Evolutionary conservation across 2,797 vertebrate genomes (phyloP).

Genomic region (Agapornis canus): DNA sequence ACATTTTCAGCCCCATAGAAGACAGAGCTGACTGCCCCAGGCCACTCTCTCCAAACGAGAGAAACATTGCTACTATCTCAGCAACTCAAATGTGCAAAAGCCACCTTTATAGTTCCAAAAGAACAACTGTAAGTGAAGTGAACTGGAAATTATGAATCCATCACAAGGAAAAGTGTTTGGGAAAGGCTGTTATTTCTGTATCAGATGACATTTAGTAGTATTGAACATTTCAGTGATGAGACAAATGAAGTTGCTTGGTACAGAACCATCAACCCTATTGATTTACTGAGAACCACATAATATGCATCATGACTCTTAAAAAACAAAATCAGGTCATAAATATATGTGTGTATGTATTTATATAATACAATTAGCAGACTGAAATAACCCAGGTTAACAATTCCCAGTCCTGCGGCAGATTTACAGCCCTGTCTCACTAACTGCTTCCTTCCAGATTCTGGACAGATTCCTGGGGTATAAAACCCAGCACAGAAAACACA

Average conservation of each 20-base stretch:
- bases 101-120: background rate
- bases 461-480: constrained; percentile 67
- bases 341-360: constrained; percentile 27
- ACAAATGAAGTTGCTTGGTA: background rate
- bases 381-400: constrained; percentile 72
- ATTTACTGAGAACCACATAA: constrained; percentile 10
- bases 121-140: background rate
- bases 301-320: background rate
- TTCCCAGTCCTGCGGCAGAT: constrained; percentile 65
- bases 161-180: background rate
- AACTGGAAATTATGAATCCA: background rate
- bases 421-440: constrained; percentile 67
- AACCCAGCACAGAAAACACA: constrained; percentile 49
- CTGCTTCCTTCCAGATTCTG: constrained; percentile 67
- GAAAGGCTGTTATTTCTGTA: background rate
- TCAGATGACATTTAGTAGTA: background rate
- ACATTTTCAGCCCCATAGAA: background rate
- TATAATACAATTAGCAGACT: constrained; percentile 67
- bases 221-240: background rate
- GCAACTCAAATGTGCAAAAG: background rate
- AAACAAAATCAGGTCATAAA: constrained; percentile 38
- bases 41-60: background rate
- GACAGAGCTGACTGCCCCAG: background rate
- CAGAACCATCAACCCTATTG: background rate
- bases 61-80: background rate